Evolutionary conservation across 2,888 invertebrate genomes (phyloP), one percentile per base, ranked within the genome.

Genomic region (Drosophila melanosoma): DNA sequence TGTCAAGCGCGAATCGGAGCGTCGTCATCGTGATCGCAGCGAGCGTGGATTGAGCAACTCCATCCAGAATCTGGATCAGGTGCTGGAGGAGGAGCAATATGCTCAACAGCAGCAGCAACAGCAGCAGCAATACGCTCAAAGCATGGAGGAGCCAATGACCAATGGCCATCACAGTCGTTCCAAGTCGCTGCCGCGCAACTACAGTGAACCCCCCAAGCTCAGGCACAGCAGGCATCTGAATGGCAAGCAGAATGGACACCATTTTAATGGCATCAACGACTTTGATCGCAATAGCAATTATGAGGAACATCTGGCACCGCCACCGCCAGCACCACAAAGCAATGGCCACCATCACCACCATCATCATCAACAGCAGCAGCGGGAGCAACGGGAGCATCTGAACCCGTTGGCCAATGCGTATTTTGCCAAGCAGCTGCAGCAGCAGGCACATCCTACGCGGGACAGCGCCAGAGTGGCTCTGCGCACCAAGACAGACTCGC

Each of bases 1-100:
- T 87, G 98, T 98, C 0, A 98, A 98, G 93, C 94, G 98, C 17
- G 98, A 98, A 92, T 97, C 97, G 29, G 98, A 98, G 92, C 95
- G 97, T 61, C 94, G 98, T 0, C 97, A 97, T 90, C 94, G 97
- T 56, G 97, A 97, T 87, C 94, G 97, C 62, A 94, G 96, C 54
- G 97, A 97, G 86, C 95, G 96, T 54, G 94, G 94, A 36, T 68
- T 91, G 4, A 92, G 92, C 69, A 92, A 81, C 66, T 93, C 93
- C 15, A 91, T 76, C 10, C 92, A 92, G 69, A 93, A 93, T 82
- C 90, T 94, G 33, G 93, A 93, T 68, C 93, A 93, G 76, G 93
- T 94, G 10, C 62, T 92, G 26, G 94, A 94, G 74, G 93, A 93
- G 69, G 93, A 94, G 49, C 91, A 85, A 15, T 87, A 85, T n/a